Evolutionary conservation across 2,797 vertebrate genomes (phyloP), one percentile per base, ranked within the genome.

Genomic region (Hypotaenidia philippensis): DNA sequence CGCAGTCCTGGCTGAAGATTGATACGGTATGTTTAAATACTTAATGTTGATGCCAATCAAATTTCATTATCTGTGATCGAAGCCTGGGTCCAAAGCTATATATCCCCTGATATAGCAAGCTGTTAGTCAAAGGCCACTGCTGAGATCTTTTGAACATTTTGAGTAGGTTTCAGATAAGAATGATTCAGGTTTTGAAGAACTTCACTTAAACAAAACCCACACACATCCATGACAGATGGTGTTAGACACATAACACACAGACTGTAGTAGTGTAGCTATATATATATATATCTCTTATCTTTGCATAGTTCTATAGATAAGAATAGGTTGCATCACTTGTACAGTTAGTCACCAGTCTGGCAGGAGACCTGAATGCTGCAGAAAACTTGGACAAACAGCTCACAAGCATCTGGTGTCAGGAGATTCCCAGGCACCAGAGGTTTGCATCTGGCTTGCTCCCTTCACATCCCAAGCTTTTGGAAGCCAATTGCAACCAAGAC

Each of bases 121-220:
- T 85, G 82, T 90, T 81, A 86, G 40, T 68, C 74, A 70, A 87
- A 92, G 78, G 68, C 70, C 68, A 64, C 25, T 50, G 52, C 2
- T 83, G 60, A 72, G 49, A 29, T 65, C 36, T 79, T 83, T 90
- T 65, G 56, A 79, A 36, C 11, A 8, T 83, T 86, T 75, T 69
- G 41, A 60, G 87, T 55, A 29, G 3, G n/a, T 88, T 94, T 91
- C 77, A 91, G 79, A 88, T 68, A 74, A 91, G 87, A 91, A 93
- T 93, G 70, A 93, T 92, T 94, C 89, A 91, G 50, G 83, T 86
- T 94, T 93, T 60, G 11, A 90, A 94, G 59, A 76, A 72, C 69
- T 83, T 90, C 68, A 34, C n/a, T 92, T 36, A 64, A 87, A 90
- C 59, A 82, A 93, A 95, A 22, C 91, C 88, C 88, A 72, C 86